Evolutionary conservation across 2,888 invertebrate species (phyloP), one percentile per base, ranked within the genome.

Genomic region (Trisateles emortualis): DNA sequence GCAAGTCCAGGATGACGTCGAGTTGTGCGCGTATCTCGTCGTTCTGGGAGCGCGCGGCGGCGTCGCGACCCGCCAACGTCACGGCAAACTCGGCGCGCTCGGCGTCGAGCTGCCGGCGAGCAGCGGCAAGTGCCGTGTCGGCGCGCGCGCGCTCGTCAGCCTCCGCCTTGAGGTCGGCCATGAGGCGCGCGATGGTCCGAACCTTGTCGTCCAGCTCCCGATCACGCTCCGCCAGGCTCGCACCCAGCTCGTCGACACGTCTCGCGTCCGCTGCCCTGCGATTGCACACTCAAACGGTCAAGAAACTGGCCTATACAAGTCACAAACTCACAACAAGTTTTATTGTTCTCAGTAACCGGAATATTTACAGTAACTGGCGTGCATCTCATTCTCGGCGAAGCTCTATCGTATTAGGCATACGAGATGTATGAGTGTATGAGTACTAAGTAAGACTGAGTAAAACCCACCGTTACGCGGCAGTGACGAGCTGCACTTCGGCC

Each of bases 11-110:
- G 8, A 87, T 80, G 9, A 83, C 67, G 6, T 70, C 64, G 76
- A 84, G 74, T 60, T 86, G 84, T 32, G 75, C 77, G 0, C 78
- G 72, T 0, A 84, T 56, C 47, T 86, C 86, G 1, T 68, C 68
- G 3, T 87, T 85, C 66, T 83, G 86, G 22, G 60, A 70, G 83
- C 86, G 71, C 5, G 39, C n/a, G 13, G 22, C 9, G 3, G n/a
- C 32, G 22, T 44, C 54, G 3, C 40, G 40, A 13, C 17, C 8
- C 1, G n/a, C n/a, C 9, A n/a, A 2, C 3, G 11, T 13, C 11
- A 45, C 30, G 9, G 8, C 42, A 19, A 22, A 13, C 9, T n/a
- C 44, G 29, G 19, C 39, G 9, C 44, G 53, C 26, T 50, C 49
- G n/a, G 22, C 46, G 6, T 42, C 38, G 14, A 76, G 74, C 10